Conservation (phyloP, 2,797 vertebrate species). For the Catamblyrhynchus diadema region DNA sequence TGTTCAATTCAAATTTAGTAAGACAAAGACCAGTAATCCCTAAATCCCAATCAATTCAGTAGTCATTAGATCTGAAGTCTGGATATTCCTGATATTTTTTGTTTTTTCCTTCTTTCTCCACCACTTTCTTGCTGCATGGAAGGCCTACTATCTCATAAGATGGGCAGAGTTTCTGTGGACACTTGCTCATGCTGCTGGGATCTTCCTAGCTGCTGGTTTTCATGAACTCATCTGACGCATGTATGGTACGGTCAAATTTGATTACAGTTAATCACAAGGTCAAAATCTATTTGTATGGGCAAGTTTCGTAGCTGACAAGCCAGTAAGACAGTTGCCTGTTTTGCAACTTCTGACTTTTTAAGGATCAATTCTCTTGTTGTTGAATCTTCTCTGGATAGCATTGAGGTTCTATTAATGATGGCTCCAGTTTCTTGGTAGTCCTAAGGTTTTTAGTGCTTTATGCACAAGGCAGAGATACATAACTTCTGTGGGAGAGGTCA, state of each 20-base stretch:
- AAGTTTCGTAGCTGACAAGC: background rate
- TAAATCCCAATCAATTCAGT: background rate
- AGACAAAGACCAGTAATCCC: background rate
- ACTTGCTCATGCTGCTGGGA: background rate
- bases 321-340: background rate
- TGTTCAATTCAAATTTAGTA: background rate
- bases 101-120: background rate
- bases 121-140: background rate
- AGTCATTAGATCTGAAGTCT: background rate
- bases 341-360: background rate
- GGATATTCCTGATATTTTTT: background rate
- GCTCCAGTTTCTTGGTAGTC: background rate
- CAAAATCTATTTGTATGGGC: background rate
- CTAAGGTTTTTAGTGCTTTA: background rate
- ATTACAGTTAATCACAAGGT: background rate
- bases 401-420: background rate
- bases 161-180: background rate
- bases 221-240: background rate
- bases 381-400: background rate
- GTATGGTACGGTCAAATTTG: background rate
- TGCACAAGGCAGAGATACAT: background rate
- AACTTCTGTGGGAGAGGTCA: background rate
- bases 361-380: background rate
- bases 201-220: background rate
- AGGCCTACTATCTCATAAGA: background rate